Base-by-base conservation (phyloP, 2,113 vertebrate species). In the Atherinomorus stipes region DNA sequence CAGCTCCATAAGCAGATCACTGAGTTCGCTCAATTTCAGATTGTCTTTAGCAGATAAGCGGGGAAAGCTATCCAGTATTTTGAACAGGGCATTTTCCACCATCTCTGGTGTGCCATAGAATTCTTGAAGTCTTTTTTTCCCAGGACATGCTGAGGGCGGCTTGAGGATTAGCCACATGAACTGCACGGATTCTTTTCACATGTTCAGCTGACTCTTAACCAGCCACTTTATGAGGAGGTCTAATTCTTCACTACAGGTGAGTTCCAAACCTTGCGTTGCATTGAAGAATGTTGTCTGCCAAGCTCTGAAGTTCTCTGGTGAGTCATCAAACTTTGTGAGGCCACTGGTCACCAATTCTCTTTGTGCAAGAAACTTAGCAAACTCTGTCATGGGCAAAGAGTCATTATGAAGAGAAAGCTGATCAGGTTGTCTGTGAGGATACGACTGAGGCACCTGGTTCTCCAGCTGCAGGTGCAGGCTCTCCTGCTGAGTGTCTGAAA, bases 191-290 rank as follows among this genome's bases (percentile, higher is more conserved):
- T 6, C 56, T 50, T 42, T 64, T 88, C 0, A 88, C 45, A 11
- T 79, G 66, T 5, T 85, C 65, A 15, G 64, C 71, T 1, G 81
- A 85, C 25, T 88, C 65, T 44, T 75, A 3, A 68, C 81, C 0
- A 89, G 73, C 83, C 79, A 83, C n/a, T 82, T 85, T 0, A 85
- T 52, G 2, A 88, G 28, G 1, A 86, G 67, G 42, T 86, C 82
- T 19, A 90, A 47, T 40, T 84, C 78, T 63, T 90, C 75, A 37
- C 64, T 70, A 18, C 56, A 61, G 25, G 58, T 44, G 8, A 44
- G 11, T 9, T 42, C 37, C 1, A 23, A 13, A 38, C 10, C 58
- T 44, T 42, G 19, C 42, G 37, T 60, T 60, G 58, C 58, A 44
- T 60, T 42, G 3, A 18, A 56, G 26, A 60, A 42, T 25, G 22